phyloP scores from a whole-genome alignment of 2,113 vertebrate genomes.

The Notothenia coriiceps region DNA sequence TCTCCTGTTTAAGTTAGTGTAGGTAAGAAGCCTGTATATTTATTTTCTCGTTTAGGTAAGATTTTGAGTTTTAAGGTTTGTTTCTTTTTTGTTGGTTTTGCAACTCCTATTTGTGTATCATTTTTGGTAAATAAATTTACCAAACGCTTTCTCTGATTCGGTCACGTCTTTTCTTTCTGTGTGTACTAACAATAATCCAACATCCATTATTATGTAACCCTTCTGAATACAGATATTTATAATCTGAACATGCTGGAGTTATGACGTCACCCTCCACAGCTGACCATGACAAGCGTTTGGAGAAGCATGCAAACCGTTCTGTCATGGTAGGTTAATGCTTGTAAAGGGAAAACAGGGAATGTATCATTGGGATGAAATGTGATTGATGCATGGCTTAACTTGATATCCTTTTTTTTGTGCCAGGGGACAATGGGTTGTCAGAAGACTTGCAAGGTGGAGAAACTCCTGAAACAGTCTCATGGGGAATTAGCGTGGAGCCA shows the following conservation, averaged over 20 bases:
- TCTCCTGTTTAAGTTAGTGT: too few relatives aligned
- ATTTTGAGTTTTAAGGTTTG: too few relatives aligned
- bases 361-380: slow-evolving; percentile 31
- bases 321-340: slow-evolving; percentile 73
- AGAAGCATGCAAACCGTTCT: slow-evolving; percentile 73
- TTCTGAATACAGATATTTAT: slow-evolving; percentile 82
- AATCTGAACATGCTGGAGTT: slow-evolving; percentile 78
- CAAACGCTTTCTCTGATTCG: too few relatives aligned
- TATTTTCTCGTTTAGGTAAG: too few relatives aligned
- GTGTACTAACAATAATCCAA: slow-evolving; percentile 78
- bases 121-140: too few relatives aligned
- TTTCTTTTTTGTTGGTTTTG: too few relatives aligned
- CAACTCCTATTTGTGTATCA: too few relatives aligned
- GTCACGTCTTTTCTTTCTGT: slow-evolving; percentile 58
- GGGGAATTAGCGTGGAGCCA: slow-evolving; percentile 80
- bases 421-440: slow-evolving; percentile 82
- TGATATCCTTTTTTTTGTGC: slow-evolving; percentile 27
- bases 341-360: slow-evolving; percentile 33
- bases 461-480: slow-evolving; percentile 80
- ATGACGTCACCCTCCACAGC: slow-evolving; percentile 76
- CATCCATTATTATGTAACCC: slow-evolving; percentile 81
- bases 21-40: too few relatives aligned
- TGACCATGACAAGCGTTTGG: slow-evolving; percentile 70
- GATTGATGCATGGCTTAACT: slow-evolving; percentile 35
- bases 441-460: slow-evolving; percentile 75